phyloP scores from a whole-genome alignment of 1,140 invertebrate genomes.

The Drosophila grimshawi region DNA sequence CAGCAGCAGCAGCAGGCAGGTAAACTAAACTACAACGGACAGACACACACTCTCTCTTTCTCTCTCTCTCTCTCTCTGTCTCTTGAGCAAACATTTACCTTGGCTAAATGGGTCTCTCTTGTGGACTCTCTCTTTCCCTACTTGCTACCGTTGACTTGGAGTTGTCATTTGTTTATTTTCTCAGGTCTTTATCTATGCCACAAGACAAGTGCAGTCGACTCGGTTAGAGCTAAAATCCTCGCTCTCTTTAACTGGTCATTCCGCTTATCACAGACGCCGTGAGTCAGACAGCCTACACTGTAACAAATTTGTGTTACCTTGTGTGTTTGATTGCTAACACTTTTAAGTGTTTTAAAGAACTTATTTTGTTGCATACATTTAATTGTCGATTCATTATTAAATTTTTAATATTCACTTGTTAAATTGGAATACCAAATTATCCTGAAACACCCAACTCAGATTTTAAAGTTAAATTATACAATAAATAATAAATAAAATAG shows the following conservation, averaged over 20 bases:
- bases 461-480: too few relatives aligned
- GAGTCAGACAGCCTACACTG: constrained; percentile 21
- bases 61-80: background rate
- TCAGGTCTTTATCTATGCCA: constrained; percentile 21
- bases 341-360: too few relatives aligned
- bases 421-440: too few relatives aligned
- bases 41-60: background rate
- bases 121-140: background rate
- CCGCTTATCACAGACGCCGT: constrained; percentile 13
- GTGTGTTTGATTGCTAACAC: too few relatives aligned
- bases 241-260: constrained; percentile 1
- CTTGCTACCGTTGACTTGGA: constrained; percentile 23
- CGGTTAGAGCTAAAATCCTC: constrained; percentile 9
- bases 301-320: background rate
- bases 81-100: constrained; percentile 23
- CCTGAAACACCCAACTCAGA: too few relatives aligned
- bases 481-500: too few relatives aligned
- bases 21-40: constrained; percentile 34
- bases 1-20: constrained; percentile 32
- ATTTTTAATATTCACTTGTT: too few relatives aligned
- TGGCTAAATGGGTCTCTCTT: constrained; percentile 13
- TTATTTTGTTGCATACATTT: too few relatives aligned
- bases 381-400: too few relatives aligned
- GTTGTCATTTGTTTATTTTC: constrained; percentile 41
- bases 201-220: constrained; percentile 12